phyloP scores from a whole-genome alignment of 2,888 invertebrate genomes.

The Drosophila colorata region DNA sequence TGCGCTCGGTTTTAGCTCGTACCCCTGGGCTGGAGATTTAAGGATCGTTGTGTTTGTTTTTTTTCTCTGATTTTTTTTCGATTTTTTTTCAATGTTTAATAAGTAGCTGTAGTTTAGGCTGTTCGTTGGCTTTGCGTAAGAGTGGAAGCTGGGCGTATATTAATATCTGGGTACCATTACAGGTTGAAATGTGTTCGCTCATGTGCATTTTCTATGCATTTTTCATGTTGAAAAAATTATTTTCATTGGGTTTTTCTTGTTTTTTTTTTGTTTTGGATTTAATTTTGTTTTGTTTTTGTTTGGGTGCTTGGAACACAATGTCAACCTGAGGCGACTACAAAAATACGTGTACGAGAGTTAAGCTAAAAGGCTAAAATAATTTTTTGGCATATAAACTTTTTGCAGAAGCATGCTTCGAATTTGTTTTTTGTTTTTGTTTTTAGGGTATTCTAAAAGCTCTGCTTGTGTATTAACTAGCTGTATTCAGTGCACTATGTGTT shows the following conservation, averaged over 20 bases:
- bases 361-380: constrained; percentile 62
- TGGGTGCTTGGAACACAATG: constrained; percentile 60
- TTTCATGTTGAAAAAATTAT: constrained; percentile 32
- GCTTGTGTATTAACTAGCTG: constrained; percentile 39
- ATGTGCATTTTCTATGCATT: constrained; percentile 57
- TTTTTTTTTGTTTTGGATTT: constrained; percentile 25
- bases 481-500: constrained; percentile 32
- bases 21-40: constrained; percentile 68
- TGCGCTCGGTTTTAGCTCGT: constrained; percentile 70
- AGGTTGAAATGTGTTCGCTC: constrained; percentile 78
- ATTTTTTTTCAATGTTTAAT: constrained; percentile 23
- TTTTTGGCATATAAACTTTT: constrained; percentile 35
- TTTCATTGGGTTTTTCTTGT: constrained; percentile 10
- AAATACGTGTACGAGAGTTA: constrained; percentile 53
- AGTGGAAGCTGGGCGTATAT: constrained; percentile 84
- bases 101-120: constrained; percentile 35
- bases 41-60: constrained; percentile 32
- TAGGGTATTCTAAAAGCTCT: constrained; percentile 30
- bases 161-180: constrained; percentile 84
- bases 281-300: constrained; percentile 12
- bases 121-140: constrained; percentile 55
- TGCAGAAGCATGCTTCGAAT: constrained; percentile 77
- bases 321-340: constrained; percentile 76
- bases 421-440: constrained; percentile 29
- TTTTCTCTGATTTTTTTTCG: constrained; percentile 39